Percentiles rank a stretch among this genome's conserved stretches.
phyloP scores from a whole-genome alignment of 2,797 vertebrate genomes.

The Masticophis lateralis region DNA sequence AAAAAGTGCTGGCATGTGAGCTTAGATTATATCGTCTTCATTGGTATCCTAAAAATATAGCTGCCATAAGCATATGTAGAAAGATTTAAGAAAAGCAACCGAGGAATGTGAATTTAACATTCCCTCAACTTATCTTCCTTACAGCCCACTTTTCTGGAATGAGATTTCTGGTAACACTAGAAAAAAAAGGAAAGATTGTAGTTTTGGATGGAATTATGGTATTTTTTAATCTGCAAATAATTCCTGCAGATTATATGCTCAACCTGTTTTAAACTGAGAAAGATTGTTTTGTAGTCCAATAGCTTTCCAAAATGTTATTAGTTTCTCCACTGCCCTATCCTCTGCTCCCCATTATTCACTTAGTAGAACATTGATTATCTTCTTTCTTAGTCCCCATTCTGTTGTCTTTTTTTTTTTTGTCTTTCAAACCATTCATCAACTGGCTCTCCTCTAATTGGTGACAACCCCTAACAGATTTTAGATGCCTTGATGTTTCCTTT shows the following conservation, averaged over 20 bases:
- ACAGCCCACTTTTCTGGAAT: not conserved
- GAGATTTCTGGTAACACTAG: not conserved
- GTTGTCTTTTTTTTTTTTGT: not conserved
- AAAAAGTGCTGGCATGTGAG: not conserved
- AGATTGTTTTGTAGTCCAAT: not conserved
- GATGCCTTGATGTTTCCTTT: not conserved
- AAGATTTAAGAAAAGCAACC: not conserved
- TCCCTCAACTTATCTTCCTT: not conserved
- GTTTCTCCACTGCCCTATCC: not conserved
- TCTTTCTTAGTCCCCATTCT: not conserved
- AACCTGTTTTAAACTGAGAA: not conserved
- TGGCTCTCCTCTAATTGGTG: not conserved
- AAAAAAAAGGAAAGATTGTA: not conserved
- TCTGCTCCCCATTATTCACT: not conserved
- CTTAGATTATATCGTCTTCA: not conserved
- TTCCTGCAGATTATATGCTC: not conserved
- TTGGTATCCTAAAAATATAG: not conserved
- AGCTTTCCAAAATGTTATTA: not conserved
- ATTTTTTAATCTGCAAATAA: not conserved
- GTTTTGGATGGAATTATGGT: not conserved
- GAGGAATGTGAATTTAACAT: not conserved
- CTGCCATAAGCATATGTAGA: not conserved
- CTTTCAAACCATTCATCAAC: not conserved
- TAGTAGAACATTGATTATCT: not conserved
- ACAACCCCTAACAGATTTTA: not conserved